Evolutionary conservation across 2,113 vertebrate genomes (phyloP), one percentile per base, ranked within the genome.

Genomic region (Amia ocellicauda): DNA sequence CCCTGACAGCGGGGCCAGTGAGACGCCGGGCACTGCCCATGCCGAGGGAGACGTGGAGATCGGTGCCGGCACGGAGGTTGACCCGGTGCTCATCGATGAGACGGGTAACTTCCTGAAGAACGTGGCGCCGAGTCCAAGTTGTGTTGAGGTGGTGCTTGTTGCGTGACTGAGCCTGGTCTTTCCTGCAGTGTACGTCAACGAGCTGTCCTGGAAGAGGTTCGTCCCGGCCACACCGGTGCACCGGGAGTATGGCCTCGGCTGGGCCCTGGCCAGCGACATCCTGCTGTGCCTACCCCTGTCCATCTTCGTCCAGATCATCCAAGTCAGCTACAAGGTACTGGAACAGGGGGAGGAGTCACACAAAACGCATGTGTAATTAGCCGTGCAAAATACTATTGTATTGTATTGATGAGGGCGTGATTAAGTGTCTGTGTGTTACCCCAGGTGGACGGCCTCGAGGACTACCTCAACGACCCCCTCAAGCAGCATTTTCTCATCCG

Each of bases 261-360:
- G 96, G 95, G 93, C 91, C 2, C 89, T 95, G 0, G 83, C 94
- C 55, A 91, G 93, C 3, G 95, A 98, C 78, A 69, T 96, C 8
- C 89, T 99, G 2, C 89, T 97, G 70, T 94, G 91, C 62, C 51
- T 99, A 72, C 97, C 96, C 0, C 93, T 99, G 47, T 98, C 95
- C 2, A 19, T 98, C 75, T 97, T 94, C 52, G 49, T 96, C 29
- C 93, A 98, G 82, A 80, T 98, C 51, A 86, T 93, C 1, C 96
- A 97, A 88, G 87, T 98, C 75, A 97, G 92, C 80, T 96, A 94
- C 73, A 89, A 93, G 93, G 97, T 99, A 85, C 64, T 62, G 14
- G 27, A 1, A 20, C 47, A 1, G 14, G n/a, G 49, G 40, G 42
- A 2, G 13, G 17, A 28, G 55, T 16, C 52, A 26, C 51, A 53